Percentiles rank a stretch among this genome's conserved stretches.
Conservation (phyloP, 2,888 invertebrate genomes). For the Drosophila helvetica region DNA sequence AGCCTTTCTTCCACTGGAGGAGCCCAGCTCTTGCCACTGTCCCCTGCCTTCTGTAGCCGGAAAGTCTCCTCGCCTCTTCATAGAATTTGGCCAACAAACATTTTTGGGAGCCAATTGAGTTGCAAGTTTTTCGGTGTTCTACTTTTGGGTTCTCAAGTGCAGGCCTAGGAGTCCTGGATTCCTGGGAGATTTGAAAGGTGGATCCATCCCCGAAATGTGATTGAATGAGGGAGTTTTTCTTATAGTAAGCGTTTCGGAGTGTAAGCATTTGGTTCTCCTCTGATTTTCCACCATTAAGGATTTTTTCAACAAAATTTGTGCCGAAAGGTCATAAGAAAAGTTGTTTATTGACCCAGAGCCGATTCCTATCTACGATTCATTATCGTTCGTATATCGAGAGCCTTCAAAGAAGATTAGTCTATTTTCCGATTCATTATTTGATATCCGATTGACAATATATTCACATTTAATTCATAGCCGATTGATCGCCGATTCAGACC, state of each 20-base stretch:
- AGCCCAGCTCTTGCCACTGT: neutral
- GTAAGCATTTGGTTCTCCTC: neutral
- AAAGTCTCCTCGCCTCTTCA: neutral
- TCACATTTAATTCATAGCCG: too few relatives aligned
- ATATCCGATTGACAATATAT: too few relatives aligned
- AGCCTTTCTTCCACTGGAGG: conserved; percentile 37
- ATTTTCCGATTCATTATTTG: too few relatives aligned
- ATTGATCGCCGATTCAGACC: too few relatives aligned
- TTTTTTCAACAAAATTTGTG: neutral
- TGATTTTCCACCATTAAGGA: neutral
- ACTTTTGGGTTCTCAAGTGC: neutral
- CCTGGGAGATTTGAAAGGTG: neutral
- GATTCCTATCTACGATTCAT: too few relatives aligned
- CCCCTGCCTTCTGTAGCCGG: neutral
- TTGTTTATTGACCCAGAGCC: too few relatives aligned
- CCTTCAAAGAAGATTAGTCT: too few relatives aligned
- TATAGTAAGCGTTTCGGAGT: too few relatives aligned
- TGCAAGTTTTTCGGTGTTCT: conserved; percentile 22
- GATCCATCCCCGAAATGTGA: neutral
- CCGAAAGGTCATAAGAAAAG: too few relatives aligned
- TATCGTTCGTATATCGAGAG: too few relatives aligned
- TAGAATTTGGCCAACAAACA: conserved; percentile 33
- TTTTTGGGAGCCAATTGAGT: conserved; percentile 38
- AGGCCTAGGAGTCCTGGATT: neutral
- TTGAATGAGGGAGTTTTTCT: neutral